Percentiles rank a stretch among this genome's conserved stretches.
Evolutionary conservation across 2,888 invertebrate genomes (phyloP).

Genomic region (Desoria tigrina): DNA sequence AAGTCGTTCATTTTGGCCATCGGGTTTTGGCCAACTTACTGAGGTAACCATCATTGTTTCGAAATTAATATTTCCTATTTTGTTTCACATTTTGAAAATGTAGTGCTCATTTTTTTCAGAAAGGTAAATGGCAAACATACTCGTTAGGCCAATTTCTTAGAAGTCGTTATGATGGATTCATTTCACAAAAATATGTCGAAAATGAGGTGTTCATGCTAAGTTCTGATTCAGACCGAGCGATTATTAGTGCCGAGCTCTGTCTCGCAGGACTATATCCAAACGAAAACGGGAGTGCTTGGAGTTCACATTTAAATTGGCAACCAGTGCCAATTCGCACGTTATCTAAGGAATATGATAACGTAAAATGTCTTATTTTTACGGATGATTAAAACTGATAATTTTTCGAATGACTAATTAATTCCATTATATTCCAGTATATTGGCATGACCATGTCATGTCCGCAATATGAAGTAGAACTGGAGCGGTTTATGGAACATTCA

Average conservation of each 20-base stretch:
- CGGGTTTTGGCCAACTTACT: neutral
- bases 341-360: neutral
- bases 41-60: neutral
- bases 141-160: neutral
- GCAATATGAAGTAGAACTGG: conserved; percentile 19
- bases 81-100: no score
- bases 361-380: neutral
- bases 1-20: neutral
- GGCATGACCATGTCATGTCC: conserved; percentile 31
- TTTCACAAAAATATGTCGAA: conserved; percentile 1
- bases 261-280: conserved; percentile 2
- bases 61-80: neutral
- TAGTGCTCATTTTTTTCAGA: neutral
- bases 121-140: neutral
- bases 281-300: neutral
- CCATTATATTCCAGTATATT: conserved; percentile 30
- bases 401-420: neutral
- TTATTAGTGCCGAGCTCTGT: neutral
- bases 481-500: conserved; percentile 25
- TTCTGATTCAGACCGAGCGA: conserved; percentile 1
- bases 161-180: conserved; percentile 1
- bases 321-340: neutral
- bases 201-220: conserved; percentile 1
- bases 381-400: neutral
- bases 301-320: neutral